Conservation (phyloP, 2,113 vertebrate genomes). For the Plestiodon gilberti region DNA sequence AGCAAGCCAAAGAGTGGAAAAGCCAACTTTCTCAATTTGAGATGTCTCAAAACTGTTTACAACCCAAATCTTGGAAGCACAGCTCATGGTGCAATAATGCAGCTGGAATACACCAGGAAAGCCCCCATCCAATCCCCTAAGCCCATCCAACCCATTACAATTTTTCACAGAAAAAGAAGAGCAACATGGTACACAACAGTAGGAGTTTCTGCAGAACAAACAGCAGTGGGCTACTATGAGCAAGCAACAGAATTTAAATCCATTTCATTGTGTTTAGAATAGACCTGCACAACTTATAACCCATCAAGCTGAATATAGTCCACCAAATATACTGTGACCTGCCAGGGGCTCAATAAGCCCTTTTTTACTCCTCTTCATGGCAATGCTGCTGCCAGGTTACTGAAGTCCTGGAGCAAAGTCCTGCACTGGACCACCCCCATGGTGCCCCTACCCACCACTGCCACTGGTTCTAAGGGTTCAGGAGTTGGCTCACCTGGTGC, state of each 20-base stretch:
- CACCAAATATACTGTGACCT: neutral
- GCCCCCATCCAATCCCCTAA: neutral
- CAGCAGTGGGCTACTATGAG: neutral
- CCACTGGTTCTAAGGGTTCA: no score
- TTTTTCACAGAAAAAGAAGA: neutral
- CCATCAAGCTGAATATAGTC: neutral
- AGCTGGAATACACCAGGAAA: neutral
- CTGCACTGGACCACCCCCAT: no score
- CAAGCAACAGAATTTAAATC: neutral
- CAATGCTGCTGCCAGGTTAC: no score
- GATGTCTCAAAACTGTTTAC: neutral
- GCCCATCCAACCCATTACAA: neutral
- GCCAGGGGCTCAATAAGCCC: neutral
- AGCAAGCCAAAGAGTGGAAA: neutral
- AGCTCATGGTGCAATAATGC: neutral
- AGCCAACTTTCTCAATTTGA: neutral
- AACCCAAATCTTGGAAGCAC: neutral
- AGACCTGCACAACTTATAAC: neutral
- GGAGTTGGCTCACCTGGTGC: no score
- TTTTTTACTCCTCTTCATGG: no score
- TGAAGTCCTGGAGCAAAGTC: no score
- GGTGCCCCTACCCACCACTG: no score
- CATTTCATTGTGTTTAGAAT: neutral
- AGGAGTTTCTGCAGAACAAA: neutral
- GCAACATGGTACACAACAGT: neutral